A percentile compares a stretch with the other conserved stretches of the same genome.
These are phyloP conservation scores for Gastracanthus pulcherrimus DNA, from an alignment of 2,888 invertebrate genomes.

Conservation along the genomic window DNA sequence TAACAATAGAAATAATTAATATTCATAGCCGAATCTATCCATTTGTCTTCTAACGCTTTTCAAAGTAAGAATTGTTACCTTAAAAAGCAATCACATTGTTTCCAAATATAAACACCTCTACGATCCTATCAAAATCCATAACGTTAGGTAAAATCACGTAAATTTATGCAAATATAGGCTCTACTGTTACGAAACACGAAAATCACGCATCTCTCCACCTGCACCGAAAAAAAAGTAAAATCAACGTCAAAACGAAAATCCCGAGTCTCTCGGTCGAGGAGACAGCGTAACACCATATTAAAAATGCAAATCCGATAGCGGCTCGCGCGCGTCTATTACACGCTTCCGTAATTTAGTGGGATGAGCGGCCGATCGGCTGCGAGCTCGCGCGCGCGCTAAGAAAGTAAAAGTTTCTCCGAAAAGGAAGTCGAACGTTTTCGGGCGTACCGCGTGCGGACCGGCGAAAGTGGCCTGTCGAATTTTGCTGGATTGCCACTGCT, in stretches of 20 bases:
- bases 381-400: conserved; percentile 54
- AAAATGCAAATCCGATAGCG: conserved; percentile 41
- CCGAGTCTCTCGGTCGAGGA: neutral
- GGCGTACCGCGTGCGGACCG: conserved; percentile 34
- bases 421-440: conserved; percentile 61
- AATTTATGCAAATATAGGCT: conserved; percentile 18
- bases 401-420: conserved; percentile 65
- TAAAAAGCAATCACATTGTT: neutral
- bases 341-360: conserved; percentile 50
- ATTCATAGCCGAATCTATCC: too few relatives aligned
- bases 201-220: neutral
- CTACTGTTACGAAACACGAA: conserved; percentile 28
- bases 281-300: conserved; percentile 46
- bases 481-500: too few relatives aligned
- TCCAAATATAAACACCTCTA: neutral
- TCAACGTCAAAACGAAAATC: neutral
- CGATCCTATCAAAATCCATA: neutral
- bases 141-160: neutral
- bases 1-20: too few relatives aligned
- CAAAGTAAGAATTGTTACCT: neutral
- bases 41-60: too few relatives aligned
- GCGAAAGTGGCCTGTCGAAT: conserved; percentile 62
- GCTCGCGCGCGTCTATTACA: conserved; percentile 35
- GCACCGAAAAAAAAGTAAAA: neutral
- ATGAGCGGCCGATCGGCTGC: conserved; percentile 17